These are phyloP conservation scores for Chlorodrepanis virens DNA, from an alignment of 2,113 vertebrate genomes.

Conservation along the genomic window DNA sequence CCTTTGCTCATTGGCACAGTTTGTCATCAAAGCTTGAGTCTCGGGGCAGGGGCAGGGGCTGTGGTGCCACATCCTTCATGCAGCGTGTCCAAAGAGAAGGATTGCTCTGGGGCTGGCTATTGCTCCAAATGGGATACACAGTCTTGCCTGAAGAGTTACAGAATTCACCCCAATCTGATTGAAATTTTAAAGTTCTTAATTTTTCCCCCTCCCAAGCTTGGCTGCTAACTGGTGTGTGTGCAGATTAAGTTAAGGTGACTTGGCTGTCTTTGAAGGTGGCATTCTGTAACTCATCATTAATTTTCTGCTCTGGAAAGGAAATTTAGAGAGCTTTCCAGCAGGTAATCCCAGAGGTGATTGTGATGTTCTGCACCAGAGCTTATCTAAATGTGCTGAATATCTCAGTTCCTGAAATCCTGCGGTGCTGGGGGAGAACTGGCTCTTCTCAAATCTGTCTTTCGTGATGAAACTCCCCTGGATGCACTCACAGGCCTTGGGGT, in stretches of 20 bases:
- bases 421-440: not conserved
- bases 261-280: not conserved
- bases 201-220: not conserved
- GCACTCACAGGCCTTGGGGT: not conserved
- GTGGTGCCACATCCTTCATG: not conserved
- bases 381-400: not conserved
- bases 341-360: not conserved
- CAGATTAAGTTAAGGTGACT: not conserved
- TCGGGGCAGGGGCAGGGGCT: not conserved
- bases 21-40: not conserved
- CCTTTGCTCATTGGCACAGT: not conserved
- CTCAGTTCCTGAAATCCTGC: not conserved
- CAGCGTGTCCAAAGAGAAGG: not conserved
- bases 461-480: not conserved
- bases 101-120: not conserved
- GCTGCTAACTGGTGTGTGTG: not conserved
- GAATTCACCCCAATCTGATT: not conserved
- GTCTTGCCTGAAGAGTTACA: not conserved
- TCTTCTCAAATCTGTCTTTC: not conserved
- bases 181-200: not conserved
- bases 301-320: conserved; percentile 32
- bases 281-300: not conserved
- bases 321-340: not conserved
- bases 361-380: conserved; percentile 8
- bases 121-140: not conserved